Evolutionary conservation across 2,113 vertebrate species (phyloP).

Genomic region (Indicator maculatus): DNA sequence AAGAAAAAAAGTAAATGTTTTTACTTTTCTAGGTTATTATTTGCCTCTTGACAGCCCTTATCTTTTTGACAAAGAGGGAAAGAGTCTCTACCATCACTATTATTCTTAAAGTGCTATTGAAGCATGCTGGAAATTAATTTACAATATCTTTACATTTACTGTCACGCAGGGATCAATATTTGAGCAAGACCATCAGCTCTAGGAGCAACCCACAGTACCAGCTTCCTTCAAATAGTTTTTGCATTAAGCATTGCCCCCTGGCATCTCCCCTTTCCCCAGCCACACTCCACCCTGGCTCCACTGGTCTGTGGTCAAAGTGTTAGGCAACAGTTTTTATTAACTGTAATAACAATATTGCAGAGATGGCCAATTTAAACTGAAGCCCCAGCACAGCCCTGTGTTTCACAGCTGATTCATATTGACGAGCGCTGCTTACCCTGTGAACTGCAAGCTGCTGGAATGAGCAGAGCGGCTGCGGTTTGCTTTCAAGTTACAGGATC

Average conservation of each 20-base stretch:
- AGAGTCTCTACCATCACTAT: background rate
- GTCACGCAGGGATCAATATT: background rate
- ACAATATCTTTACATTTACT: background rate
- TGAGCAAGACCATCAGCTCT: background rate
- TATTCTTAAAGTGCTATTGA: background rate
- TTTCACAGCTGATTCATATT: conserved; percentile 59
- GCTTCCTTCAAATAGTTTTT: background rate
- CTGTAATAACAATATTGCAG: conserved; percentile 46
- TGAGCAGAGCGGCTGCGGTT: conserved; percentile 29
- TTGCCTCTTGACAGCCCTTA: background rate
- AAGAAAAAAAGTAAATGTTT: background rate
- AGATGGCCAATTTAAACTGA: conserved; percentile 37
- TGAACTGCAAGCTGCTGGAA: conserved; percentile 52
- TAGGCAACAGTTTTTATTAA: conserved; percentile 56
- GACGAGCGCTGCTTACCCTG: conserved; percentile 39
- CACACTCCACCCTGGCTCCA: background rate
- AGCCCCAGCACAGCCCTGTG: background rate
- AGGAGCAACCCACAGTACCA: background rate
- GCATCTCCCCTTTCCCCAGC: background rate
- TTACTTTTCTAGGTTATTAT: background rate
- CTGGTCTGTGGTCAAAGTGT: conserved; percentile 39
- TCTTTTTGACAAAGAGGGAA: background rate
- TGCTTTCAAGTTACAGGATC: conserved; percentile 66
- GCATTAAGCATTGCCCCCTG: background rate
- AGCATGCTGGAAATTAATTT: background rate